Evolutionary conservation across 2,113 vertebrate genomes (phyloP), one percentile per base, ranked within the genome.

Genomic region (Poeciliopsis occidentalis): DNA sequence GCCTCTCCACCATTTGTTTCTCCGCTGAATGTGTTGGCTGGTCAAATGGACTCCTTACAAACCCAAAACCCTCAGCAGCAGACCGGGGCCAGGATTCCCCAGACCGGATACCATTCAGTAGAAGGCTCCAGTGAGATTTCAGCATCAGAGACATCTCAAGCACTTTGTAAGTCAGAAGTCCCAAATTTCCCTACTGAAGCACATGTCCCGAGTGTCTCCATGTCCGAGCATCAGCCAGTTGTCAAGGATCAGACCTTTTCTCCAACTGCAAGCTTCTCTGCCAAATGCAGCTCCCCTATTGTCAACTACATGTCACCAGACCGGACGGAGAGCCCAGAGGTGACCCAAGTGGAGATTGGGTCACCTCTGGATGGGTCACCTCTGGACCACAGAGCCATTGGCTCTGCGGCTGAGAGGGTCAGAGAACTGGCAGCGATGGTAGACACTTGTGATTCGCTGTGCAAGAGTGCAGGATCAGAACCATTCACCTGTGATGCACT

Each of bases 151-250:
- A 95, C 90, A 44, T 84, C 92, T 69, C 78, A 94, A 26, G 51
- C 81, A 7, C 85, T 96, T 69, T 95, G 94, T 31, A 93, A 84
- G 26, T 95, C 94, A 73, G 95, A 96, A 87, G 93, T 94, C 80
- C 94, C 97, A 75, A 95, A 95, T 85, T 96, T 96, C 71, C 95
- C 95, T 30, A 84, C 94, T 51, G 82, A 96, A 81, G 94, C 96
- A 51, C 94, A 95, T 84, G 94, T 97, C 76, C 94, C 87, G 87
- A 95, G 92, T 54, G 79, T 96, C 47, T 95, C 94, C 30, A 94
- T 92, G 0, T 96, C 96, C 70, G 89, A 92, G 19, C 92, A 96
- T 60, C 94, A 95, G 44, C 82, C 90, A 60, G 84, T 83, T 60
- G 84, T 96, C 75, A 95, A 96, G 88, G 95, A 95, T 70, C 95